Base-by-base conservation (phyloP, 2,888 invertebrate genomes). In the Idaea dimidiata region DNA sequence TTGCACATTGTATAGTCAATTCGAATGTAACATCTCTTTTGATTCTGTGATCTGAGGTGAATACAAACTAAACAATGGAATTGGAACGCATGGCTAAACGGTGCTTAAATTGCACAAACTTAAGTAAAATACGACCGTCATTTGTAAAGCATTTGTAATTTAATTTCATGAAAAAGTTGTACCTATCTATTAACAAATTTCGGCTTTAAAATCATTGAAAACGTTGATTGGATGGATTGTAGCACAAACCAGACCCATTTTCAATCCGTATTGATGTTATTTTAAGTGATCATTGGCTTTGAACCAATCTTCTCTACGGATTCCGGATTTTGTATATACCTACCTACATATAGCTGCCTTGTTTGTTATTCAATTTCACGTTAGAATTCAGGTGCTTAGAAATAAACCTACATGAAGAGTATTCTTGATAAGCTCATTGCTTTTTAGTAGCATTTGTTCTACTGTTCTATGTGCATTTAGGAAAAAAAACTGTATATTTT, bases 321-420 rank as follows among this genome's bases (percentile, higher is more conserved):
- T 43, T 43, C 43, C 14, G 43, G 14, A 10, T 43, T 43, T 43
- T 14, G 43, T 43, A 43, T 3, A 24, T 43, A 43, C 43, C 5
- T 43, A 43, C 0, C 14, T 14, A 43, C 43, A n/a, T n/a, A 10
- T 32, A 32, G 32, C 43, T 43, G 10, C 14, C 10, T 43, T 43
- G 43, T 43, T 43, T 43, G 43, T 43, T 43, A 43, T 43, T 43
- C 43, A 43, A 43, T 43, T 43, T 43, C 10, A 43, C 43, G 10
- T 43, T 43, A 43, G 43, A 43, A 43, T 43, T 43, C 43, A 43
- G 43, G 43, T 43, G 43, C 43, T 43, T 43, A 43, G 43, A 43
- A 43, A 43, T 43, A 43, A 10, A 43, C 3, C 14, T 43, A 43
- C 43, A 8, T 33, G 7, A 33, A 1, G 43, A 43, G 43, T 43